These are phyloP conservation scores for Choristoneura rosaceana DNA, from an alignment of 2,888 invertebrate species.

Conservation along the genomic window DNA sequence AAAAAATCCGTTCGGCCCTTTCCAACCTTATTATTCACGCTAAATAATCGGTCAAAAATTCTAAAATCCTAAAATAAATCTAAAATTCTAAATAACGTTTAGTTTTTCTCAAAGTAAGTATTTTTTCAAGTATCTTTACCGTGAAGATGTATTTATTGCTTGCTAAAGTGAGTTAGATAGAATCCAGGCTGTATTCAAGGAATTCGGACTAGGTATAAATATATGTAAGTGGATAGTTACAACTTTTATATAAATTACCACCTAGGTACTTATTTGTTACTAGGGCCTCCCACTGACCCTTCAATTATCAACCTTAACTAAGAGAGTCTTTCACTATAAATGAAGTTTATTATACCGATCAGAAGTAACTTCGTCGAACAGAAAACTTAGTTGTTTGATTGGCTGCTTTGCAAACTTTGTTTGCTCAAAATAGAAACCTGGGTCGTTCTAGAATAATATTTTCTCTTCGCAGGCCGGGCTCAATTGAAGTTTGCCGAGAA, in stretches of 20 bases:
- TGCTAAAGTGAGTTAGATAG: too few relatives aligned
- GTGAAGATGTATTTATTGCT: too few relatives aligned
- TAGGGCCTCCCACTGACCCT: neutral
- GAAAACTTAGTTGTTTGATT: slow-evolving; percentile 27
- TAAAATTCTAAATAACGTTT: too few relatives aligned
- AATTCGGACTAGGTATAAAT: too few relatives aligned
- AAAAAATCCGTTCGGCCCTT: too few relatives aligned
- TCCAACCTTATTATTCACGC: too few relatives aligned
- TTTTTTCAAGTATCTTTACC: too few relatives aligned
- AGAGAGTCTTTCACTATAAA: slow-evolving; percentile 5
- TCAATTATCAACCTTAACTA: neutral
- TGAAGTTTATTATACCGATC: slow-evolving; percentile 22
- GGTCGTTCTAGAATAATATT: slow-evolving; percentile 33
- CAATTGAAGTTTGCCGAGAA: slow-evolving; percentile 27
- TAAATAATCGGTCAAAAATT: too few relatives aligned
- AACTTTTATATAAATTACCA: neutral
- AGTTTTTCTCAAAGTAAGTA: too few relatives aligned
- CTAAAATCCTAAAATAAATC: too few relatives aligned
- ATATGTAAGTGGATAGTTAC: too few relatives aligned
- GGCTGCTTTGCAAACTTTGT: slow-evolving; percentile 32
- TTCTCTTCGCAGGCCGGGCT: slow-evolving; percentile 15
- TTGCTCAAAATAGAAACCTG: slow-evolving; percentile 30
- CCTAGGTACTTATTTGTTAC: neutral
- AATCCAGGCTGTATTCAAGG: neutral
- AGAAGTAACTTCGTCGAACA: slow-evolving; percentile 13